A percentile compares a stretch with the other conserved stretches of the same genome.
These are phyloP conservation scores for Trichomalopsis sarcophagae DNA, from an alignment of 1,140 invertebrate species.

Conservation along the genomic window DNA sequence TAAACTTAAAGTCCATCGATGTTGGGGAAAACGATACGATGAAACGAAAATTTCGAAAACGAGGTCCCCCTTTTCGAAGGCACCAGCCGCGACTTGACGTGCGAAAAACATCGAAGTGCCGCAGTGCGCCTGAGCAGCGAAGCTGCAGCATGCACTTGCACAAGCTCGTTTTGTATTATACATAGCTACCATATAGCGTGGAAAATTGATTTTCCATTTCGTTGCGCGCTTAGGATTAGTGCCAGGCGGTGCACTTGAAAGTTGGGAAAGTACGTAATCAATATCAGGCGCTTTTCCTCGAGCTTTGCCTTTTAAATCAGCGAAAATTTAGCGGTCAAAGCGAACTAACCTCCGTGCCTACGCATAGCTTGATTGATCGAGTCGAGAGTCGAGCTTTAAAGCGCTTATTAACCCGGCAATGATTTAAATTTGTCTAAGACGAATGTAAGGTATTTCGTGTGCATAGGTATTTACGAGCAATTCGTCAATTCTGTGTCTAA, in stretches of 20 bases:
- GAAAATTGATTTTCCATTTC: constrained; percentile 36
- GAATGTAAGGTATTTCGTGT: neutral
- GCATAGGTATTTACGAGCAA: neutral
- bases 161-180: neutral
- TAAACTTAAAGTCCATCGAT: too few species aligned
- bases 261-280: neutral
- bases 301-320: neutral
- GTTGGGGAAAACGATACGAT: neutral
- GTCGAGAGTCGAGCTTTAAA: neutral
- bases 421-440: neutral
- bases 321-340: constrained; percentile 16
- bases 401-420: neutral
- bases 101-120: constrained; percentile 18
- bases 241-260: constrained; percentile 18
- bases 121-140: constrained; percentile 38
- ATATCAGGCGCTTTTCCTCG: neutral
- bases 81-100: constrained; percentile 5
- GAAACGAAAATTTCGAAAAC: neutral
- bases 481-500: neutral
- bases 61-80: neutral
- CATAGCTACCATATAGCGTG: neutral
- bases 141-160: constrained; percentile 7
- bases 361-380: neutral
- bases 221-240: neutral
- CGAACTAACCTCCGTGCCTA: constrained; percentile 22